Percentiles rank a stretch among this genome's conserved stretches.
These are phyloP conservation scores for Eumacrocentrus americanus DNA, from an alignment of 2,888 invertebrate genomes.

Conservation along the genomic window DNA sequence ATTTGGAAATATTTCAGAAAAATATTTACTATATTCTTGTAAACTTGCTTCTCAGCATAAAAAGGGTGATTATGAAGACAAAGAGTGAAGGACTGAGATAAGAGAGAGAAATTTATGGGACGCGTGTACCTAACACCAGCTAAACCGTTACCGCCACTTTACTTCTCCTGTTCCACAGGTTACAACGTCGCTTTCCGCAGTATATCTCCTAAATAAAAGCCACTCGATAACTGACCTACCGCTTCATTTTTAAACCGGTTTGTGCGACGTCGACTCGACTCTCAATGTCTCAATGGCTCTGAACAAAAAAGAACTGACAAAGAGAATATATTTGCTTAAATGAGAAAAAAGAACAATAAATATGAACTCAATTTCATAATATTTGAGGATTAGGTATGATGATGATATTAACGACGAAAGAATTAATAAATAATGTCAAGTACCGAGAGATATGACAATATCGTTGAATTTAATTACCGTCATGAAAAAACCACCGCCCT, in stretches of 20 bases:
- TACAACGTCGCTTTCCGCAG: constrained; percentile 29
- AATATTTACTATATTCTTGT: no score
- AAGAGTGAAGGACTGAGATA: background rate
- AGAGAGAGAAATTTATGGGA: background rate
- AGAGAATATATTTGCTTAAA: background rate
- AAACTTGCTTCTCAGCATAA: no score
- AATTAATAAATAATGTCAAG: no score
- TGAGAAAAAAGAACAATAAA: background rate
- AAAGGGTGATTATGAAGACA: no score
- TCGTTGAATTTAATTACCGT: no score
- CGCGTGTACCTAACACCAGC: constrained; percentile 4
- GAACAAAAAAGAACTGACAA: constrained; percentile 1
- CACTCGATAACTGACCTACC: constrained; percentile 39
- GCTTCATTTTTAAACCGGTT: constrained; percentile 38
- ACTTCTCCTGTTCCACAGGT: background rate
- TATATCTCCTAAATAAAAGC: constrained; percentile 31
- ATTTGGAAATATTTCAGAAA: no score
- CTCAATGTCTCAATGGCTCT: background rate
- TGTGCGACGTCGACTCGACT: constrained; percentile 26
- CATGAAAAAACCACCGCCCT: no score
- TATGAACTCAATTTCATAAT: background rate
- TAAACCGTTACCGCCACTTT: constrained; percentile 1
- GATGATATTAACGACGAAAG: no score
- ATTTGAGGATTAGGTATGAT: constrained; percentile 11
- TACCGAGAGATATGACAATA: no score